phyloP scores from a whole-genome alignment of 2,888 invertebrate species.

The Pycnomerus fuliginosus region DNA sequence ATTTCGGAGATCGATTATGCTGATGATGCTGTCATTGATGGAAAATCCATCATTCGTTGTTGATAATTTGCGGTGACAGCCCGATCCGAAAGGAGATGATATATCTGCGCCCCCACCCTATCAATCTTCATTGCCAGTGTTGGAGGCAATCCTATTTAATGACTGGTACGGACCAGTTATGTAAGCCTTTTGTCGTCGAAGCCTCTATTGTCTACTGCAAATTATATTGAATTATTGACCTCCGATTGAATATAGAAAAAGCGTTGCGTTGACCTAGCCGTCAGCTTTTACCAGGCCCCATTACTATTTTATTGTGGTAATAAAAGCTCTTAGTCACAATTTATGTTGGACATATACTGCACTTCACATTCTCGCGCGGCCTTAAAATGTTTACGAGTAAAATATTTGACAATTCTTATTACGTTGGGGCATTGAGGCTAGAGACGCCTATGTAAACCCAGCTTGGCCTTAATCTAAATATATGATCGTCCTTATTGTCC shows the following conservation, averaged over 20 bases:
- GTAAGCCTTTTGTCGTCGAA: constrained; percentile 35
- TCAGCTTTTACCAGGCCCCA: constrained; percentile 42
- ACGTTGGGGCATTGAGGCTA: constrained; percentile 42
- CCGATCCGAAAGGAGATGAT: constrained; percentile 45
- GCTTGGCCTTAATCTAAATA: constrained; percentile 51
- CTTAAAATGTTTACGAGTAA: constrained; percentile 49
- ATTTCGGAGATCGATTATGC: too few species aligned
- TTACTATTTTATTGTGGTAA: constrained; percentile 50
- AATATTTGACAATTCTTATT: constrained; percentile 53
- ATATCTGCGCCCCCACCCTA: constrained; percentile 41
- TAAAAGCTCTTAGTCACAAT: constrained; percentile 51
- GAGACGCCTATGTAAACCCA: constrained; percentile 47
- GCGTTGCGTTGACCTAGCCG: constrained; percentile 35
- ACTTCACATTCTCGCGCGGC: constrained; percentile 43
- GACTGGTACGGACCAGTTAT: constrained; percentile 44
- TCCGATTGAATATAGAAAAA: constrained; percentile 4
- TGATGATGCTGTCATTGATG: constrained; percentile 14
- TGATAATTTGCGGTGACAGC: constrained; percentile 51
- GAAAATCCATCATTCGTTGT: constrained; percentile 45
- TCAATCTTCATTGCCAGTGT: constrained; percentile 49
- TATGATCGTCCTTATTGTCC: constrained; percentile 51
- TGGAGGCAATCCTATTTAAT: constrained; percentile 46
- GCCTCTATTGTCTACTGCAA: too few species aligned
- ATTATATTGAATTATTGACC: constrained; percentile 1
- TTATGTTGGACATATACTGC: constrained; percentile 47